These are phyloP conservation scores for Todiramphus chloris DNA, from an alignment of 2,113 vertebrate genomes.

Conservation along the genomic window DNA sequence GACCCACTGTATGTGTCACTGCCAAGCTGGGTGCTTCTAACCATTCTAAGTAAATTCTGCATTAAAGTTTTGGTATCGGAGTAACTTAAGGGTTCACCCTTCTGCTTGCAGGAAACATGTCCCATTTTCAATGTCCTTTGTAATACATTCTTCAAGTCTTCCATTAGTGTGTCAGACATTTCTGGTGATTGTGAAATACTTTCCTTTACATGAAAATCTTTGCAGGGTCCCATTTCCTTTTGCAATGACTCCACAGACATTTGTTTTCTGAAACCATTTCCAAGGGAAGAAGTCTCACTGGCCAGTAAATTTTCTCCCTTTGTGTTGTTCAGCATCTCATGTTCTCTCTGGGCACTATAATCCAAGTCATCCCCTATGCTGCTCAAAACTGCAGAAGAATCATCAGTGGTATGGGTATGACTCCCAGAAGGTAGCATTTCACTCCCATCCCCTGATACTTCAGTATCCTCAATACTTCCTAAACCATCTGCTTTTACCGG, in stretches of 20 bases:
- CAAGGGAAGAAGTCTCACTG: neutral
- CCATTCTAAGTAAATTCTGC: constrained; percentile 59
- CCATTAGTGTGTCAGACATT: neutral
- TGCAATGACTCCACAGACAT: neutral
- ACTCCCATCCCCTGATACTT: neutral
- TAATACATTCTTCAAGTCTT: constrained; percentile 36
- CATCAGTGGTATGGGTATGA: neutral
- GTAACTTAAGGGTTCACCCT: constrained; percentile 36
- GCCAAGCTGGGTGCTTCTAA: neutral
- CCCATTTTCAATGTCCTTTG: constrained; percentile 34
- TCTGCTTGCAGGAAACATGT: neutral
- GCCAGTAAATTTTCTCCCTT: neutral
- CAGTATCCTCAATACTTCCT: neutral
- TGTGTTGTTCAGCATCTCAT: neutral
- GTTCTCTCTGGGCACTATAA: neutral
- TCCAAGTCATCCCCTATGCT: neutral
- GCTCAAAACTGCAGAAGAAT: neutral
- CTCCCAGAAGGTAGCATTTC: neutral
- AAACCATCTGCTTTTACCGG: neutral
- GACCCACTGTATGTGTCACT: neutral
- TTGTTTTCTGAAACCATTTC: constrained; percentile 18
- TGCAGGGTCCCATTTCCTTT: neutral
- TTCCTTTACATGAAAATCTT: constrained; percentile 1
- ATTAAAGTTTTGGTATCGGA: constrained; percentile 59
- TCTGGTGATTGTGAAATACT: neutral